Evolutionary conservation across 2,888 invertebrate genomes (phyloP).

Genomic region (Eristalis intricaria): DNA sequence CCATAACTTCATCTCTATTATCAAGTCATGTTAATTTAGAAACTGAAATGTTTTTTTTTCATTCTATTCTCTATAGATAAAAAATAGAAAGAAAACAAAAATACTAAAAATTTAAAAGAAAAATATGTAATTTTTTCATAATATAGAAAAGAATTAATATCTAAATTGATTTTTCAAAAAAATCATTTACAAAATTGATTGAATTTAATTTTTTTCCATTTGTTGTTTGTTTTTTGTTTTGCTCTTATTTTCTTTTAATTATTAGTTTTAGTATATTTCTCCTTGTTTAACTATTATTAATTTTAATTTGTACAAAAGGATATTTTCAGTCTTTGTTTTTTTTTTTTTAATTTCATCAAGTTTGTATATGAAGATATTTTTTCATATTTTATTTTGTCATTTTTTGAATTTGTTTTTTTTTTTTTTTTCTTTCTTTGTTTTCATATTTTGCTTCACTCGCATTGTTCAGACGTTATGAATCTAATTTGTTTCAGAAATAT

Average conservation of each 20-base stretch:
- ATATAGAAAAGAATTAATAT: constrained; percentile 62
- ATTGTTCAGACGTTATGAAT: constrained; percentile 54
- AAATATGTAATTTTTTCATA: constrained; percentile 42
- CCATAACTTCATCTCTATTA: constrained; percentile 71
- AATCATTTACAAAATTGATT: constrained; percentile 73
- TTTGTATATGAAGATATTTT: constrained; percentile 25
- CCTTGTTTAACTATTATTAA: constrained; percentile 53
- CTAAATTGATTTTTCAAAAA: constrained; percentile 53
- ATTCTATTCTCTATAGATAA: constrained; percentile 38
- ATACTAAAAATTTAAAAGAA: constrained; percentile 1
- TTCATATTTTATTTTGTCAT: constrained; percentile 34
- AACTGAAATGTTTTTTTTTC: not conserved
- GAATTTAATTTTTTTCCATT: constrained; percentile 74
- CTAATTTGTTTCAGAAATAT: constrained; percentile 66
- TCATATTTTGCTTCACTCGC: constrained; percentile 35
- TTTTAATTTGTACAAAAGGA: constrained; percentile 71
- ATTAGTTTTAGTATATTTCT: constrained; percentile 61
- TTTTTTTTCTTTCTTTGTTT: constrained; percentile 37
- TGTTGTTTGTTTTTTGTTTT: not conserved
- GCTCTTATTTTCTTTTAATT: not conserved
- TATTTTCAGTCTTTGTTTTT: constrained; percentile 66
- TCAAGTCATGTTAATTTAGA: constrained; percentile 18
- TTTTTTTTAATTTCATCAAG: constrained; percentile 63
- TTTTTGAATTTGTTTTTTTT: constrained; percentile 55
- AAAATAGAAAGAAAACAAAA: constrained; percentile 34